Percentiles rank a stretch among this genome's conserved stretches.
phyloP scores from a whole-genome alignment of 2,797 vertebrate species.

The Sardinella longiceps region DNA sequence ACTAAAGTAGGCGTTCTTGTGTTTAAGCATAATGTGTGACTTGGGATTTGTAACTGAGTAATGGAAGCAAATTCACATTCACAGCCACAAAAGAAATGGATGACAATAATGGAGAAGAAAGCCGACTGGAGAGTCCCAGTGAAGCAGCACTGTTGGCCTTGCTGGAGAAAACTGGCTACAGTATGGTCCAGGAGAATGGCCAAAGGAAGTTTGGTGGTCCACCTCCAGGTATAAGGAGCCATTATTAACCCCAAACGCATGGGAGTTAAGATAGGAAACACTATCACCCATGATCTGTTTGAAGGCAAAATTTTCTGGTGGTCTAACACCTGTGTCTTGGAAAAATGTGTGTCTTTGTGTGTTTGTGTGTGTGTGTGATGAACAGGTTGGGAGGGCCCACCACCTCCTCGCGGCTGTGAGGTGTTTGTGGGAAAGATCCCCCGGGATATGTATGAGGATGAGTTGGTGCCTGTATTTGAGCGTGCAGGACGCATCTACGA shows the following conservation, averaged over 20 bases:
- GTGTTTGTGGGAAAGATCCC: conserved; percentile 98
- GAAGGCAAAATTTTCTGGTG: not conserved
- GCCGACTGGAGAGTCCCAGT: conserved; percentile 68
- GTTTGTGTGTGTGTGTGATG: not conserved
- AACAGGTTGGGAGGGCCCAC: conserved; percentile 89
- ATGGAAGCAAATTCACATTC: not conserved
- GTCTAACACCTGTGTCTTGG: not conserved
- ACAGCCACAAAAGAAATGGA: conserved; percentile 60
- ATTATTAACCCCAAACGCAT: not conserved
- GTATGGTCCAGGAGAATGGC: conserved; percentile 93
- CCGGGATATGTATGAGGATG: conserved; percentile 92
- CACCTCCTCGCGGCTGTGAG: conserved; percentile 92
- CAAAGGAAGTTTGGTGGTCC: conserved; percentile 95
- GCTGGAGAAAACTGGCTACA: conserved; percentile 91
- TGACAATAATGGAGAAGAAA: conserved; percentile 68
- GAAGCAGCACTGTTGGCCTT: conserved; percentile 85
- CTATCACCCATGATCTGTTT: not conserved
- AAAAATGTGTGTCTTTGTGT: too few relatives aligned
- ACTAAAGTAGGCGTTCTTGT: not conserved
- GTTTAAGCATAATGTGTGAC: not conserved
- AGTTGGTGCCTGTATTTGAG: conserved; percentile 91
- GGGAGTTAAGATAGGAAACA: not conserved
- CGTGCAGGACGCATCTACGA: conserved; percentile 89
- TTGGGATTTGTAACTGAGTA: not conserved
- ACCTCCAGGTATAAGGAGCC: conserved; percentile 82